Conservation (phyloP, 1,140 invertebrate species). For the Bombus waltoni region DNA sequence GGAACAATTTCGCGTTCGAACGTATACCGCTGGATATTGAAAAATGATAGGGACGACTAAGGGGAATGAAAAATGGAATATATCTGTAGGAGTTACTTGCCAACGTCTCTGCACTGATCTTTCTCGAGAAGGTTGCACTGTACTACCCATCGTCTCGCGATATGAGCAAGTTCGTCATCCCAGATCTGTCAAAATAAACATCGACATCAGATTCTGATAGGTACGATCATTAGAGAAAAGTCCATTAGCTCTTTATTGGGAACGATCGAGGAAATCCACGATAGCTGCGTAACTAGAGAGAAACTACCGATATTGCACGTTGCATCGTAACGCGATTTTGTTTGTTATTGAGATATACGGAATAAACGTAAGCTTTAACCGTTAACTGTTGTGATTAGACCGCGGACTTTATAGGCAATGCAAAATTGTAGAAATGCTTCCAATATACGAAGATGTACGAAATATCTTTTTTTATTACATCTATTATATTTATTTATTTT, state of each 20-base stretch:
- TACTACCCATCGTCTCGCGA: constrained; percentile 85
- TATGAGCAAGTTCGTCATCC: constrained; percentile 85
- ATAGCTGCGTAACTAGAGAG: no score
- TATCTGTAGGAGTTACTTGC: constrained; percentile 76
- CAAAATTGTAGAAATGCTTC: no score
- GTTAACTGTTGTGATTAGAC: neutral
- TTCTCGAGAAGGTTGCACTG: constrained; percentile 84
- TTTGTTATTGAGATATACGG: no score
- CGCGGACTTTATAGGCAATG: neutral
- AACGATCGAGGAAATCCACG: neutral
- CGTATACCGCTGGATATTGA: constrained; percentile 56
- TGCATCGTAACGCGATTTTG: no score
- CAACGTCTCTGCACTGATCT: constrained; percentile 83
- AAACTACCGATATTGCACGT: no score
- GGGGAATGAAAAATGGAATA: constrained; percentile 59
- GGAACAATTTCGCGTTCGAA: constrained; percentile 47
- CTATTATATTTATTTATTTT: no score
- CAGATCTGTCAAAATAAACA: constrained; percentile 80
- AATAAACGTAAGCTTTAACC: no score
- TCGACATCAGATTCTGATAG: constrained; percentile 13
- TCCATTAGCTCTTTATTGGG: constrained; percentile 18
- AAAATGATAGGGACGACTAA: constrained; percentile 59
- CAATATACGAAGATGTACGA: no score
- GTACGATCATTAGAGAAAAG: neutral
- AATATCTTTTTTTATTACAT: no score